Conservation (phyloP, 2,113 vertebrate species). For the Laterallus jamaicensis region DNA sequence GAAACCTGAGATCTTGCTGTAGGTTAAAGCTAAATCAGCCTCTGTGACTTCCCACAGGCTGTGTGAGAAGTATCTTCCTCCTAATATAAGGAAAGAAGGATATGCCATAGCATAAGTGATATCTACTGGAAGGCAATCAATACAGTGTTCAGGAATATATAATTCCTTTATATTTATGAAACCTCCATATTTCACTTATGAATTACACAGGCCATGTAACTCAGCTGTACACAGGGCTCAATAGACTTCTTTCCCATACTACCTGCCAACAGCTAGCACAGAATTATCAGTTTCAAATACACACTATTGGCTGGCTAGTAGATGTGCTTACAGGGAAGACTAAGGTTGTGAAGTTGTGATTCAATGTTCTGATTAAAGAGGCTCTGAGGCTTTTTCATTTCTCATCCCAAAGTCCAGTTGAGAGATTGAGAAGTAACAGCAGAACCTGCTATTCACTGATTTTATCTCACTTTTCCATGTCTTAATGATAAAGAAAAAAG, state of each 20-base stretch:
- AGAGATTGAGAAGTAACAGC: not conserved
- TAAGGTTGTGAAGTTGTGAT: not conserved
- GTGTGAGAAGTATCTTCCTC: not conserved
- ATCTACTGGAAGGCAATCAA: not conserved
- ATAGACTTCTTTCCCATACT: not conserved
- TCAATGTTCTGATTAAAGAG: not conserved
- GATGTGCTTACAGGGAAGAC: not conserved
- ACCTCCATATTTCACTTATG: not conserved
- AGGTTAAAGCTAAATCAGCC: not conserved
- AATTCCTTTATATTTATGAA: not conserved
- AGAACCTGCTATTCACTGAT: not conserved
- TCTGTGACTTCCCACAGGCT: not conserved
- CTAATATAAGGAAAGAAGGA: not conserved
- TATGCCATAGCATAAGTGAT: not conserved
- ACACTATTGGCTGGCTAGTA: not conserved
- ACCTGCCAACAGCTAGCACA: not conserved
- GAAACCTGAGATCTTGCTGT: not conserved
- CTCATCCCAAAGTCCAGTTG: not conserved
- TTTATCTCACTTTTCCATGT: not conserved
- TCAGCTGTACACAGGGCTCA: not conserved
- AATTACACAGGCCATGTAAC: not conserved
- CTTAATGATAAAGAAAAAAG: not conserved
- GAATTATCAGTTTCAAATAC: not conserved
- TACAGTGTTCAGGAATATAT: not conserved
- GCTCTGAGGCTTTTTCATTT: not conserved